Conservation (phyloP, 2,888 invertebrate species). For the Mesochorus sp. region DNA sequence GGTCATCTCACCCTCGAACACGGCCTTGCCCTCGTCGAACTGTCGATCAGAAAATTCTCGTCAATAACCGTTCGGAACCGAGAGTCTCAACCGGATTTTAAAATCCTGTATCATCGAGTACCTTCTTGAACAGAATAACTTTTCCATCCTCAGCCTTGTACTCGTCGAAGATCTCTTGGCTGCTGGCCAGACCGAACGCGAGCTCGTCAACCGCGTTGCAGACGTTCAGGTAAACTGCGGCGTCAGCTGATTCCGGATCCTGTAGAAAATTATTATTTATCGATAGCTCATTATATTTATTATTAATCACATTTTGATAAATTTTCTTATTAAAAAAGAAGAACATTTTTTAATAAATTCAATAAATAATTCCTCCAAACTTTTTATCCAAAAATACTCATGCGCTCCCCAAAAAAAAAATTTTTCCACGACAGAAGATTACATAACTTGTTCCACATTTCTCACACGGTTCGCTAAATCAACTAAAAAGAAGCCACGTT, state of each 20-base stretch:
- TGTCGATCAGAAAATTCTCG: constrained; percentile 77
- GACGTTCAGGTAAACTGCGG: constrained; percentile 92
- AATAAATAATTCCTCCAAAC: background rate
- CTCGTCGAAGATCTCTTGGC: constrained; percentile 90
- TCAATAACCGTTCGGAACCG: background rate
- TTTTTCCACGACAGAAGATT: no score
- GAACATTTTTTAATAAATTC: background rate
- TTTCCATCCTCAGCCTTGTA: constrained; percentile 91
- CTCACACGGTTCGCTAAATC: no score
- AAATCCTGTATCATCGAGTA: constrained; percentile 74
- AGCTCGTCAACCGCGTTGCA: constrained; percentile 93
- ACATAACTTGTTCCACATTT: no score
- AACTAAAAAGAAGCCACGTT: no score
- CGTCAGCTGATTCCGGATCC: constrained; percentile 90
- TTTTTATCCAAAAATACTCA: no score
- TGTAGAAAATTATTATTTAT: constrained; percentile 69
- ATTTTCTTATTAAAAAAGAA: background rate
- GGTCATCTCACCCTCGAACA: constrained; percentile 87
- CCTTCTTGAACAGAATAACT: constrained; percentile 95
- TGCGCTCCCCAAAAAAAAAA: no score
- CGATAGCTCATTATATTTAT: background rate
- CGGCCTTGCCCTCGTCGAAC: constrained; percentile 93
- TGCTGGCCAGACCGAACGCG: constrained; percentile 93
- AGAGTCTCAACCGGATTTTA: background rate
- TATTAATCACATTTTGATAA: no score